These are phyloP conservation scores for Bombus haemorrhoidalis DNA, from an alignment of 1,140 invertebrate genomes.

Conservation along the genomic window DNA sequence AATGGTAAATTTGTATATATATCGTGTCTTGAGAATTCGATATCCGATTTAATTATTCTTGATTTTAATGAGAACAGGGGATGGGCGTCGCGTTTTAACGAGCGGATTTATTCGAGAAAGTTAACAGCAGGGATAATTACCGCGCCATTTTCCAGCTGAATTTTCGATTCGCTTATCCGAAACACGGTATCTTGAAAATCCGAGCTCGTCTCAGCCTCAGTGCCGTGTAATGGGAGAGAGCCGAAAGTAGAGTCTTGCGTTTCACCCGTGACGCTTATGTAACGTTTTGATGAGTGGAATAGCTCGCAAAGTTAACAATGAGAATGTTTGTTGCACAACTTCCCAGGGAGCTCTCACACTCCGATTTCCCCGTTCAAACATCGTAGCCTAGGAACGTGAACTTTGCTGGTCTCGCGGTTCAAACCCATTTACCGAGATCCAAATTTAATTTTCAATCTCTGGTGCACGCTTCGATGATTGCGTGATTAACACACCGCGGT, in stretches of 20 bases:
- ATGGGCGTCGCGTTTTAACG: background rate
- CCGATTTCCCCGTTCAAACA: conserved; percentile 4
- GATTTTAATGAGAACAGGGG: background rate
- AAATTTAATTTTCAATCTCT: conserved; percentile 2
- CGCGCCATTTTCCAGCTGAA: background rate
- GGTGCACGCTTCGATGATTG: background rate
- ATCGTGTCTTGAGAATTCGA: background rate
- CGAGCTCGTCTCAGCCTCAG: background rate
- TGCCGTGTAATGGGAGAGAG: background rate
- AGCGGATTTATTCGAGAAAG: background rate
- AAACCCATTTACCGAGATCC: conserved; percentile 4
- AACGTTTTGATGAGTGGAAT: conserved; percentile 22
- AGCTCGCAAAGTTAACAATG: conserved; percentile 20
- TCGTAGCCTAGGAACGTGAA: background rate
- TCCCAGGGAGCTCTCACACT: background rate
- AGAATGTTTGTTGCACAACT: conserved; percentile 19
- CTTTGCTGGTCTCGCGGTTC: background rate
- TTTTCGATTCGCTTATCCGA: background rate
- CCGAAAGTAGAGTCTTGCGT: background rate
- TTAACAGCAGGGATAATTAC: conserved; percentile 2
- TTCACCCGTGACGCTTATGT: background rate
- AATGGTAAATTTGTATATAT: background rate
- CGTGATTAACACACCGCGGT: background rate
- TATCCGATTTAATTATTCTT: conserved; percentile 11
- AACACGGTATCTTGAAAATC: background rate